Evolutionary conservation across 2,888 invertebrate species (phyloP), one percentile per base, ranked within the genome.

Genomic region (Isoperla grammatica): DNA sequence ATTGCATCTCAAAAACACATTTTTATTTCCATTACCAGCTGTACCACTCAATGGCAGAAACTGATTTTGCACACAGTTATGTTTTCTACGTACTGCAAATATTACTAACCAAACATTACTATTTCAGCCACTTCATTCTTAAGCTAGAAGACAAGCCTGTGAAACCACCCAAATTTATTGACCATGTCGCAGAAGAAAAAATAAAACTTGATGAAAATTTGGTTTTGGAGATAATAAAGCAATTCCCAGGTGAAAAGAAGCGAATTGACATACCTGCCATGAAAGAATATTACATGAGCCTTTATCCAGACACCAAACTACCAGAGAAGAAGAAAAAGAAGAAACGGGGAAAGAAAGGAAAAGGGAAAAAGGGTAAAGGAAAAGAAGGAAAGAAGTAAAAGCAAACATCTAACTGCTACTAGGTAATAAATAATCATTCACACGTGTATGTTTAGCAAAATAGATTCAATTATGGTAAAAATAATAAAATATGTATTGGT

Each of bases 291-390:
- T 79, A 76, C 62, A 69, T 76, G 68, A 57, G 66, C 39, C 70
- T 73, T 55, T 79, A 74, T 69, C 78, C 79, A 0, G 73, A 78
- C 54, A 74, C 76, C 11, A 63, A 61, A 55, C 67, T 71, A 19
- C 69, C 69, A 11, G 67, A 67, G 35, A 71, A 69, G 62, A 69
- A 67, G 59, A 72, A 71, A 60, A 72, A 70, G 64, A 67, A 65
- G 63, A 65, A 59, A 20, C 15, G 22, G 45, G 42, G 55, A 56
- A 39, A 13, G 45, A 59, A 63, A 43, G 56, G 57, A 29, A 48
- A 56, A 35, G 42, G 57, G 17, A 45, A 57, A 50, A 5, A 49
- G 43, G 43, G 17, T 22, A 57, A 49, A 37, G 56, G 57, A 59
- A 19, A n/a, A 37, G 29, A 43, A 50, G 57, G 54, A 35, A 55